Evolutionary conservation across 2,888 invertebrate genomes (phyloP), one percentile per base, ranked within the genome.

Genomic region (Zygothrica quintamaculata): DNA sequence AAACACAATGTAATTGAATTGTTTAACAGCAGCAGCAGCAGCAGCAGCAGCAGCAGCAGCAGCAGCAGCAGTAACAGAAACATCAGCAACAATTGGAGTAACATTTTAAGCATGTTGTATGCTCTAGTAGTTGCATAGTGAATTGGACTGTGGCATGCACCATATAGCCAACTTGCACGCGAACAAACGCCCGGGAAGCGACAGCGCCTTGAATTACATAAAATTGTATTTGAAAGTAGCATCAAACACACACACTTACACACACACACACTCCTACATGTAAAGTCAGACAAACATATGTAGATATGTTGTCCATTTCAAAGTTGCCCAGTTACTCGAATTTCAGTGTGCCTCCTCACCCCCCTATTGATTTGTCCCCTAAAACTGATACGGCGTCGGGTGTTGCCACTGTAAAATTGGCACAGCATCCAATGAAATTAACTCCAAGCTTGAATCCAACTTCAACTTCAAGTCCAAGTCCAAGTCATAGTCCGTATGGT

Each of bases 131-230:
- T 48, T 67, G 42, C 64, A 12, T 48, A 61, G 78, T 64, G 80
- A 85, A 85, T 76, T 87, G 74, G 84, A 85, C 86, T 85, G 87
- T 86, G 84, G 74, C 80, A 73, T 77, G 82, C 60, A 70, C 50
- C 66, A 72, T 65, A 59, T 67, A 72, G 67, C 34, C 76, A 65
- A 82, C 73, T 82, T 66, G 84, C 86, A 79, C 79, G 79, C 82
- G 42, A 74, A 65, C 40, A 36, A 33, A 52, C 40, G 36, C 51
- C 52, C 51, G 53, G 62, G 50, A 51, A 61, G n/a, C n/a, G 50
- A 44, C 36, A 48, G 59, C 70, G 65, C 82, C 78, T 84, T 84
- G 67, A 84, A 85, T 84, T 84, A 84, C 87, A 84, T 84, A 85
- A 84, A 84, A 84, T 74, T 77, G 77, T 66, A 79, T 82, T 84